Percentiles rank a stretch among this genome's conserved stretches.
These are phyloP conservation scores for Catotricha subobsoleta DNA, from an alignment of 2,888 invertebrate species.

Conservation along the genomic window DNA sequence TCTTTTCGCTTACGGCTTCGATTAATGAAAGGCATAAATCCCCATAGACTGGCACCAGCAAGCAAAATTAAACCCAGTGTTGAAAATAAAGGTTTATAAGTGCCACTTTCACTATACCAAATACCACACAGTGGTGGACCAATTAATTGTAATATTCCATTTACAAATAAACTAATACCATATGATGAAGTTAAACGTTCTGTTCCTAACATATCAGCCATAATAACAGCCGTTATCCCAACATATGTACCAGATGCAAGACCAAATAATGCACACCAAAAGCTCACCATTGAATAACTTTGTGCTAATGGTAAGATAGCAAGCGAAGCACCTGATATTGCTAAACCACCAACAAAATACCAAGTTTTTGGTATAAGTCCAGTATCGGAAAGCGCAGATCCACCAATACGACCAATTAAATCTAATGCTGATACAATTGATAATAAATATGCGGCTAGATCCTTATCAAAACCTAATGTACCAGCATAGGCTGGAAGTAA, in stretches of 20 bases:
- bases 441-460: constrained; percentile 49
- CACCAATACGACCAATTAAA: constrained; percentile 66
- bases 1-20: constrained; percentile 20
- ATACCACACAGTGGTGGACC: constrained; percentile 71
- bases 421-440: constrained; percentile 68
- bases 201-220: constrained; percentile 73
- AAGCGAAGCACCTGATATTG: constrained; percentile 58
- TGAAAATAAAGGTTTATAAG: constrained; percentile 54
- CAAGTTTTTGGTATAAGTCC: constrained; percentile 59
- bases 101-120: constrained; percentile 43
- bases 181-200: constrained; percentile 72
- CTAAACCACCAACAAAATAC: constrained; percentile 63
- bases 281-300: constrained; percentile 43
- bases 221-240: constrained; percentile 65
- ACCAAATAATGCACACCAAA: constrained; percentile 60
- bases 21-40: constrained; percentile 51
- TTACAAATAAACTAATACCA: constrained; percentile 69
- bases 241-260: constrained; percentile 70
- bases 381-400: constrained; percentile 65
- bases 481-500: constrained; percentile 60
- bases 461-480: constrained; percentile 49
- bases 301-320: constrained; percentile 49
- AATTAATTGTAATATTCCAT: constrained; percentile 60
- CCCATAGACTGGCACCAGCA: constrained; percentile 56
- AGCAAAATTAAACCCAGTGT: constrained; percentile 54